Evolutionary conservation across 1,140 invertebrate species (phyloP).

Genomic region (Chironomus tepperi): DNA sequence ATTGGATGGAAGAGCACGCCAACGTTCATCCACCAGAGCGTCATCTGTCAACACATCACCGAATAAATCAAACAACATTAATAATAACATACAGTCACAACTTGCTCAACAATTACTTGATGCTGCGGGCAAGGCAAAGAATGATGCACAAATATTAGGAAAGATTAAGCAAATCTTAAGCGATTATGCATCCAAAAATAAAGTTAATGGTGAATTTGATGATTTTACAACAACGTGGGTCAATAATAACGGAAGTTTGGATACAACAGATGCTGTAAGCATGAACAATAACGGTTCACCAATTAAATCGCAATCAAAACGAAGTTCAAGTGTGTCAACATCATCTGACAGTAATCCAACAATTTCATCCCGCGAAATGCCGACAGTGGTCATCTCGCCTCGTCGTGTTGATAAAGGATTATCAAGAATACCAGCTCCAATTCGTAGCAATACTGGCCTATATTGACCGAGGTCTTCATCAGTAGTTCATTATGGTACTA

Average conservation of each 20-base stretch:
- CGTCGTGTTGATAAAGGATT: conserved; percentile 34
- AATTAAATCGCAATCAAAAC: conserved; percentile 34
- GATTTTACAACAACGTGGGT: conserved; percentile 64
- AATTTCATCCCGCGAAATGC: conserved; percentile 31
- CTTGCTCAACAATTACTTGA: conserved; percentile 61
- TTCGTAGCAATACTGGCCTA: conserved; percentile 39
- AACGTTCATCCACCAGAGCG: conserved; percentile 37
- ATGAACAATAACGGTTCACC: conserved; percentile 32
- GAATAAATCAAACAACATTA: conserved; percentile 44
- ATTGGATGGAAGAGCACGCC: conserved; percentile 48
- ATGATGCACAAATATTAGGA: conserved; percentile 56
- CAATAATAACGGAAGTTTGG: conserved; percentile 57
- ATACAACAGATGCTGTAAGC: conserved; percentile 38
- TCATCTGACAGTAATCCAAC: conserved; percentile 32
- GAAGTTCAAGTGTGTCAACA: conserved; percentile 36
- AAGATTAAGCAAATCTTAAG: conserved; percentile 62
- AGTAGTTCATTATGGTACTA: neutral
- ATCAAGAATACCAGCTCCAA: conserved; percentile 39
- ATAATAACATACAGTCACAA: conserved; percentile 47
- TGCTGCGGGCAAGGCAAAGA: conserved; percentile 56
- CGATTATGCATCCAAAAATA: conserved; percentile 48
- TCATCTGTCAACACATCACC: conserved; percentile 42
- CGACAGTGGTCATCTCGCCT: conserved; percentile 31
- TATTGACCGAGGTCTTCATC: conserved; percentile 30
- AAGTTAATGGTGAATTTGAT: conserved; percentile 46